Percentiles rank a stretch among this genome's conserved stretches.
Evolutionary conservation across 2,113 vertebrate species (phyloP).

Genomic region (Pangasianodon gigas): DNA sequence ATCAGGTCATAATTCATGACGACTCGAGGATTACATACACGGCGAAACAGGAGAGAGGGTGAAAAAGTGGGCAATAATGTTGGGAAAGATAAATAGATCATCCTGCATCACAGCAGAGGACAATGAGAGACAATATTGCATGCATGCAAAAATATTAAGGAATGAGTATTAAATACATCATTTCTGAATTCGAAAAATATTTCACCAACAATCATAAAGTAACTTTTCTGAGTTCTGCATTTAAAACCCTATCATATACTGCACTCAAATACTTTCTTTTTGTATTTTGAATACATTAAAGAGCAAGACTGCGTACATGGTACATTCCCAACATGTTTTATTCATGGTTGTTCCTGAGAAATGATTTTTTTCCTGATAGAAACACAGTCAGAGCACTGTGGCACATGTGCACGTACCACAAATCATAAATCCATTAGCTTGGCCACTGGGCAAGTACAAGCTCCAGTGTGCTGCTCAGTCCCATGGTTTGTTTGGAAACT

Average conservation of each 20-base stretch:
- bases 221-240: not conserved
- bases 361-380: not conserved
- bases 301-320: not conserved
- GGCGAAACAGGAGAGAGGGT: not conserved
- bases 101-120: not conserved
- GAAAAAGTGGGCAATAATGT: not conserved
- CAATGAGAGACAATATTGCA: not conserved
- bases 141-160: not conserved
- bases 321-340: not conserved
- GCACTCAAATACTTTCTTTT: not conserved
- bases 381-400: not conserved
- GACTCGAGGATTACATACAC: not conserved
- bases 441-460: not conserved
- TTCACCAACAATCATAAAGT: not conserved
- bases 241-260: not conserved
- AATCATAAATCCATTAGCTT: not conserved
- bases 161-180: not conserved
- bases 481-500: no score
- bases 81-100: slow-evolving; percentile 10
- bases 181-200: not conserved
- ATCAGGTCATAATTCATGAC: not conserved
- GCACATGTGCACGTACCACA: not conserved
- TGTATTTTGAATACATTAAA: not conserved
- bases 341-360: not conserved
- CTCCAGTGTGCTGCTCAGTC: no score